Evolutionary conservation across 2,113 vertebrate genomes (phyloP).

Genomic region (Silurus asotus): DNA sequence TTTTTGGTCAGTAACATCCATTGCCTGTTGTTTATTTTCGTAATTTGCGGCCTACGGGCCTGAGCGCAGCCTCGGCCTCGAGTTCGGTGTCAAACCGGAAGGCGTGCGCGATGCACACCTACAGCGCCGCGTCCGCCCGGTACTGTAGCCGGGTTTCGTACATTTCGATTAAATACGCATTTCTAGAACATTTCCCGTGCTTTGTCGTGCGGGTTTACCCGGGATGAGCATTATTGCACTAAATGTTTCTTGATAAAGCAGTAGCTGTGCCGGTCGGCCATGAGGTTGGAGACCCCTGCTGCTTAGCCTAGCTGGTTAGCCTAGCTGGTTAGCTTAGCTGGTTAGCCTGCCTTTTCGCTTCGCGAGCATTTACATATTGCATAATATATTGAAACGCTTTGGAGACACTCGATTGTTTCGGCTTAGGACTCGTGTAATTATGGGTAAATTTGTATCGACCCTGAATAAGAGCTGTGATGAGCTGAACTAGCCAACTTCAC

Average conservation of each 20-base stretch:
- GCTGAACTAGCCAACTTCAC: constrained; percentile 16
- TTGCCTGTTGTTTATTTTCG: constrained; percentile 73
- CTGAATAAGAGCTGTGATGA: too few species aligned
- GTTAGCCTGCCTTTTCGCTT: neutral
- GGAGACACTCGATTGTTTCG: neutral
- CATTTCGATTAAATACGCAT: neutral
- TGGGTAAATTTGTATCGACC: too few species aligned
- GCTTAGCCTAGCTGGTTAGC: neutral
- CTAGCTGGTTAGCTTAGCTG: neutral
- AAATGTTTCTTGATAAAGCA: too few species aligned
- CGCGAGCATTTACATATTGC: neutral
- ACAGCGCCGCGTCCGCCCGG: constrained; percentile 39
- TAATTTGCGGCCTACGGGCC: constrained; percentile 71
- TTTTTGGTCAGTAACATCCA: constrained; percentile 73
- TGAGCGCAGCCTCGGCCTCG: constrained; percentile 65
- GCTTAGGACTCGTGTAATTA: neutral
- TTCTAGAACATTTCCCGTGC: neutral
- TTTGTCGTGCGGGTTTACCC: neutral
- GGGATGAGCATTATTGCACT: neutral
- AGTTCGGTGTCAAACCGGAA: constrained; percentile 38
- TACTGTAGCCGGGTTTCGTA: too few species aligned
- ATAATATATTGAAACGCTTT: neutral
- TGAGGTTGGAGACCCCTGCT: constrained; percentile 47
- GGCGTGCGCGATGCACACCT: neutral
- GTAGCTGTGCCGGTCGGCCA: constrained; percentile 43